A percentile compares a stretch with the other conserved stretches of the same genome.
These are phyloP conservation scores for Griposia aprilina DNA, from an alignment of 2,888 invertebrate species.

Conservation along the genomic window DNA sequence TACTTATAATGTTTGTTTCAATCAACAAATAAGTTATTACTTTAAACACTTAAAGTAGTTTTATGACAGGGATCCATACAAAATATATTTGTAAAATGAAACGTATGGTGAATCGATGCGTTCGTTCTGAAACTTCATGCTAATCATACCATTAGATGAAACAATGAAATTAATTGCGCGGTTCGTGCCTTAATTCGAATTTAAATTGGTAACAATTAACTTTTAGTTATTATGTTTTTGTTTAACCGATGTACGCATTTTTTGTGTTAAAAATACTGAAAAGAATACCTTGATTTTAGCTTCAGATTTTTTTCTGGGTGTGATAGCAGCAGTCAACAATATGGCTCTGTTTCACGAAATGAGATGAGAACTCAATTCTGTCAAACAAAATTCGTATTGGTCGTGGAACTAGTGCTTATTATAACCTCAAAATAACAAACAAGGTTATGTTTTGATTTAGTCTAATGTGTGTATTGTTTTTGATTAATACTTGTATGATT, in stretches of 20 bases:
- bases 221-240: neutral
- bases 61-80: neutral
- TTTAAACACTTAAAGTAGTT: neutral
- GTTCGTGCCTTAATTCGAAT: neutral
- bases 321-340: neutral
- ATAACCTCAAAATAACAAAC: conserved; percentile 59
- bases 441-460: conserved; percentile 3
- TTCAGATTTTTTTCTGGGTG: neutral
- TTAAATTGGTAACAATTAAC: neutral
- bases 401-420: conserved; percentile 18
- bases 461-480: neutral
- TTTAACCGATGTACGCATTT: neutral
- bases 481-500: neutral
- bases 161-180: neutral
- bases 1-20: neutral
- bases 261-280: neutral
- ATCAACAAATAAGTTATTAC: neutral
- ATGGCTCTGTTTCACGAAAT: conserved; percentile 9
- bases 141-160: neutral
- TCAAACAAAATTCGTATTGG: neutral
- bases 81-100: conserved; percentile 8
- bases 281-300: too few relatives aligned
- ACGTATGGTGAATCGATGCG: neutral
- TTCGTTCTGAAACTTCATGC: conserved; percentile 46
- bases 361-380: neutral